phyloP scores from a whole-genome alignment of 2,113 vertebrate genomes.

The Silurus asotus region DNA sequence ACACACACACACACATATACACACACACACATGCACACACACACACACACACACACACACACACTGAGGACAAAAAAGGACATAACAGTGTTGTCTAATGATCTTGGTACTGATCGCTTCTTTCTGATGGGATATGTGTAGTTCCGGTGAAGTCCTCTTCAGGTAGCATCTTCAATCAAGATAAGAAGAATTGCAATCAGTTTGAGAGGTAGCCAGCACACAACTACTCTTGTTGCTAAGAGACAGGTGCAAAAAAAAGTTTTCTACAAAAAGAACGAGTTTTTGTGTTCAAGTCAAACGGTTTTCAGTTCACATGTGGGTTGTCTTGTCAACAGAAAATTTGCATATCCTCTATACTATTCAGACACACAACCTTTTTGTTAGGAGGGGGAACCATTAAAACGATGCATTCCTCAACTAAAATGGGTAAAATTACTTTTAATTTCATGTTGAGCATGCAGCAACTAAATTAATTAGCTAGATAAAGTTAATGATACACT shows the following conservation, averaged over 20 bases:
- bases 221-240: constrained; percentile 58
- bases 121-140: constrained; percentile 23
- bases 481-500: background rate
- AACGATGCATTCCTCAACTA: background rate
- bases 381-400: background rate
- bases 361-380: background rate
- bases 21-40: no score
- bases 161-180: constrained; percentile 52
- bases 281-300: constrained; percentile 32
- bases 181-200: constrained; percentile 57
- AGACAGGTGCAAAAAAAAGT: constrained; percentile 54
- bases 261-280: constrained; percentile 15
- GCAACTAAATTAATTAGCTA: background rate
- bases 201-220: constrained; percentile 46
- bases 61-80: background rate
- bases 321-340: background rate
- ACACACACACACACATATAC: no score
- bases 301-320: constrained; percentile 9
- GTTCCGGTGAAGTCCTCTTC: constrained; percentile 47
- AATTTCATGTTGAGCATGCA: background rate
- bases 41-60: no score
- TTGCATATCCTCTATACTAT: background rate
- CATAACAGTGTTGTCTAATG: constrained; percentile 13
- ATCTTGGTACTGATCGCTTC: constrained; percentile 33
- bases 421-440: background rate